Conservation (phyloP, 2,888 invertebrate species). For the Eristalinus aeneus region DNA sequence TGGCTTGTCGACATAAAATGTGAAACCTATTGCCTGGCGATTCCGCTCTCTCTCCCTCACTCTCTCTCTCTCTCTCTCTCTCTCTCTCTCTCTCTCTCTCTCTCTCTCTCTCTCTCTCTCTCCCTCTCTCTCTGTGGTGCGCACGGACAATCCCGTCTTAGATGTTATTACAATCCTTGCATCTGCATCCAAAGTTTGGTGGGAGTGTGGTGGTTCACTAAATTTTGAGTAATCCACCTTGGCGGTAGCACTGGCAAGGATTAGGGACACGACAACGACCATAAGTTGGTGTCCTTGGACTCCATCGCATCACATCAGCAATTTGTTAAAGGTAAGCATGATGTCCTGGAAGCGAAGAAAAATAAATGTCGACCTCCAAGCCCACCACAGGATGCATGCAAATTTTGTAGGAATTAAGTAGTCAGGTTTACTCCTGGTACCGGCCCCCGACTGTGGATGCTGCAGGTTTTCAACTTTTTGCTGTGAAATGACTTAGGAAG, state of each 20-base stretch:
- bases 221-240: background rate
- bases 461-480: background rate
- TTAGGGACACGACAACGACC: background rate
- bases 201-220: background rate
- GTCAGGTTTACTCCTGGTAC: background rate
- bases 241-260: background rate
- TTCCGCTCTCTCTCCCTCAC: background rate
- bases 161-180: background rate
- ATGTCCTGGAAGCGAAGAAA: background rate
- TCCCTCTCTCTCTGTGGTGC: too few relatives aligned
- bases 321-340: background rate
- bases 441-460: background rate
- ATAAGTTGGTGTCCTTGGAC: background rate
- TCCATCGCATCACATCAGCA: slow-evolving; percentile 7
- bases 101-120: too few relatives aligned
- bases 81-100: too few relatives aligned
- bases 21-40: background rate
- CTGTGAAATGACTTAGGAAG: background rate
- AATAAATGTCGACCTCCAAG: background rate
- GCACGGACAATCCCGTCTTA: too few relatives aligned
- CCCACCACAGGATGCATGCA: background rate
- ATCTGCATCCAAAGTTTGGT: background rate
- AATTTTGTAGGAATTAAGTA: background rate
- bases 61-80: too few relatives aligned
- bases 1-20: background rate